Percentiles rank a stretch among this genome's conserved stretches.
Conservation (phyloP, 2,888 invertebrate genomes). For the Limnephilus marmoratus region DNA sequence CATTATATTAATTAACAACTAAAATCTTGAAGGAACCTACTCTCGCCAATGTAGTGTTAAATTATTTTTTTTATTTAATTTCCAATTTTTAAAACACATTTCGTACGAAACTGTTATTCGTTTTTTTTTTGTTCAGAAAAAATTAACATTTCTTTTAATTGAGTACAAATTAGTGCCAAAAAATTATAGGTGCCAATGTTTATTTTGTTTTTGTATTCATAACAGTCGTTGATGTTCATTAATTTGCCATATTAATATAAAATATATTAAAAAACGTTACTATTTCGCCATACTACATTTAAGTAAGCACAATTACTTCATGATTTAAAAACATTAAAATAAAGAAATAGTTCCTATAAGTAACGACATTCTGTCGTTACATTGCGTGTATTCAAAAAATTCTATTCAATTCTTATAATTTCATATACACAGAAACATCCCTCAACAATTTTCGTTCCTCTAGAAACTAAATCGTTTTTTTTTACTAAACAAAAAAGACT, state of each 20-base stretch:
- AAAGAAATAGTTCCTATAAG: not conserved
- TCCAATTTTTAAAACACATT: not conserved
- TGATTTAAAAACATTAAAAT: not conserved
- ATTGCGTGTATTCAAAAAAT: not conserved
- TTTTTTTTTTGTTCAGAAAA: not conserved
- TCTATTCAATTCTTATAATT: not conserved
- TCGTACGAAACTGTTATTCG: not conserved
- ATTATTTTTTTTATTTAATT: not conserved
- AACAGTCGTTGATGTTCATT: not conserved
- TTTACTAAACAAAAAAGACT: not conserved
- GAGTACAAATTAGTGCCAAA: slow-evolving; percentile 63
- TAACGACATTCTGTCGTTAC: not conserved
- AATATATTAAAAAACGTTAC: not conserved
- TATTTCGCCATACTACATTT: not conserved
- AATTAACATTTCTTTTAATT: slow-evolving; percentile 12
- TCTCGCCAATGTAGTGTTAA: slow-evolving; percentile 49
- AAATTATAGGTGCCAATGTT: slow-evolving; percentile 63
- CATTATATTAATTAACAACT: not conserved
- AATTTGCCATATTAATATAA: not conserved
- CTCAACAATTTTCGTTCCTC: not conserved
- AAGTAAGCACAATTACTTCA: not conserved
- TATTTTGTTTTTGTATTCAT: slow-evolving; percentile 36
- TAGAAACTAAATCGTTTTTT: not conserved
- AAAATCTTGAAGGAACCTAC: slow-evolving; percentile 47
- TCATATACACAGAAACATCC: not conserved